phyloP scores from a whole-genome alignment of 2,797 vertebrate genomes.

The Malacoctenus gilli region DNA sequence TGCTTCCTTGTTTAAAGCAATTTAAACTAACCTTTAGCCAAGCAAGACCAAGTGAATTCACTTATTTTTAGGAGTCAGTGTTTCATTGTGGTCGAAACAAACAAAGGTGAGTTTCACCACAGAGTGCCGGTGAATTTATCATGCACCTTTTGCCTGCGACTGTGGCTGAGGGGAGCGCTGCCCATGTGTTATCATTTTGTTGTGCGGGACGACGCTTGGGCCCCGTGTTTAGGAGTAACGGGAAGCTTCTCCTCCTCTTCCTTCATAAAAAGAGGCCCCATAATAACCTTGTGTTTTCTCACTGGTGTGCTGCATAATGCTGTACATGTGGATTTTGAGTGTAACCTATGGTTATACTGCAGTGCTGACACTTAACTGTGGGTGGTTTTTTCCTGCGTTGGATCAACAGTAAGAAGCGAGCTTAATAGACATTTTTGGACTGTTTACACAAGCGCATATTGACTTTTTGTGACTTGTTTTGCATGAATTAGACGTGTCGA shows the following conservation, averaged over 20 bases:
- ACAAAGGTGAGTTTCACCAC: too few species aligned
- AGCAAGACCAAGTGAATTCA: too few species aligned
- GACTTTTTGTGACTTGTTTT: conserved; percentile 26
- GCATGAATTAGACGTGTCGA: neutral
- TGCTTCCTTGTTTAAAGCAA: too few species aligned
- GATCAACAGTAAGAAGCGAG: neutral
- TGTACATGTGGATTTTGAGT: conserved; percentile 36
- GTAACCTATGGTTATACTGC: conserved; percentile 50
- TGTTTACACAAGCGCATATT: conserved; percentile 10
- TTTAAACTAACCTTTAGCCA: too few species aligned
- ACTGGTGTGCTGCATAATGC: conserved; percentile 37
- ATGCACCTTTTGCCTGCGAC: too few species aligned
- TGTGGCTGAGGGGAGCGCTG: conserved; percentile 2
- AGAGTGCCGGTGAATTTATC: too few species aligned
- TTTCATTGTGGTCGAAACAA: too few species aligned
- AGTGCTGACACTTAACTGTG: conserved; percentile 41
- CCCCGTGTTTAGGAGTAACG: conserved; percentile 23
- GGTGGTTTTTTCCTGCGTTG: conserved; percentile 46
- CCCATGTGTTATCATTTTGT: conserved; percentile 49
- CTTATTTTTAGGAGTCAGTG: too few species aligned
- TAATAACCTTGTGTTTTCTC: conserved; percentile 55
- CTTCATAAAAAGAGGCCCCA: conserved; percentile 45
- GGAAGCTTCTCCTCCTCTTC: conserved; percentile 35
- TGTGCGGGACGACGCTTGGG: conserved; percentile 14
- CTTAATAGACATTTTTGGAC: conserved; percentile 20